Percentiles rank a stretch among this genome's conserved stretches.
These are phyloP conservation scores for Oxyruncus cristatus DNA, from an alignment of 2,113 vertebrate genomes.

Conservation along the genomic window DNA sequence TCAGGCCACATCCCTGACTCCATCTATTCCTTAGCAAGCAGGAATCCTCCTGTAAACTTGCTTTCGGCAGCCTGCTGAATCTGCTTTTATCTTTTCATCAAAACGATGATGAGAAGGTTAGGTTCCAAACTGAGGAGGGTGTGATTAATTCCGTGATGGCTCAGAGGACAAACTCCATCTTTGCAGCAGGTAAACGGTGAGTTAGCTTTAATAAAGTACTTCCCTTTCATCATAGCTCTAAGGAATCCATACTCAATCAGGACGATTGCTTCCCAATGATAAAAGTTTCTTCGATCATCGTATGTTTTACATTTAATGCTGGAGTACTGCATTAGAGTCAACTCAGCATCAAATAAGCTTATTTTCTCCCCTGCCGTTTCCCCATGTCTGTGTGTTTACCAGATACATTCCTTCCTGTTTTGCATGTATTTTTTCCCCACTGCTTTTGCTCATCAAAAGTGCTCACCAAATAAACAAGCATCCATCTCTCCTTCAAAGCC, in stretches of 20 bases:
- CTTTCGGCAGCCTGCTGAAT: neutral
- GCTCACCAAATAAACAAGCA: slow-evolving; percentile 18
- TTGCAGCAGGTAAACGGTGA: neutral
- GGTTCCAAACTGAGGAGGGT: neutral
- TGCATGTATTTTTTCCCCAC: neutral
- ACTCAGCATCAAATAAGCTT: slow-evolving; percentile 14
- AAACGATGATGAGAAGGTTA: neutral
- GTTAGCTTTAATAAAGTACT: neutral
- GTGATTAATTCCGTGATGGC: slow-evolving; percentile 11
- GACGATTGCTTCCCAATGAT: neutral
- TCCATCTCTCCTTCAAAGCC: neutral
- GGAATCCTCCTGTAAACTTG: neutral
- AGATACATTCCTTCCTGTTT: neutral
- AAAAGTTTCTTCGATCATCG: slow-evolving; percentile 4
- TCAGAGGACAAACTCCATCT: slow-evolving; percentile 1
- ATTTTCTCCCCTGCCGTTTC: neutral
- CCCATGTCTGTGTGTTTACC: neutral
- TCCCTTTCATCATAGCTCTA: neutral
- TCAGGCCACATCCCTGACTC: neutral
- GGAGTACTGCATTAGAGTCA: neutral
- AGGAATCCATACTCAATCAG: neutral
- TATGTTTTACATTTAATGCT: neutral
- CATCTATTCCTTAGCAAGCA: neutral
- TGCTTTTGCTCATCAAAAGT: slow-evolving; percentile 9
- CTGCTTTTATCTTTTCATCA: slow-evolving; percentile 7